Evolutionary conservation across 2,888 invertebrate species (phyloP).

Genomic region (Deilephila elpenor): DNA sequence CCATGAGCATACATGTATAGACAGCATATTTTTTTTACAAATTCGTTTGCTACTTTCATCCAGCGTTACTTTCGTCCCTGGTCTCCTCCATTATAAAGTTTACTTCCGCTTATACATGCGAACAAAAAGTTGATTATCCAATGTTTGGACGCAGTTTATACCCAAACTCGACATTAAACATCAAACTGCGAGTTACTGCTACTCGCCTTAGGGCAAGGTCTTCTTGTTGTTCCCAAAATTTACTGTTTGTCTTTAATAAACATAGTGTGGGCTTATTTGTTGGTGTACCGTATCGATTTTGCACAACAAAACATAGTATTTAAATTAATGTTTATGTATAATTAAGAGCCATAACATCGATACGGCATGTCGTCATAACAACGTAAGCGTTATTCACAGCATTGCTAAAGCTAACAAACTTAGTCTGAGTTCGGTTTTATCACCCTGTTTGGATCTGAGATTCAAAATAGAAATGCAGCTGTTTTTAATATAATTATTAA

Average conservation of each 20-base stretch:
- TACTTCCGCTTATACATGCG: not conserved
- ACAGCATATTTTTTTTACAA: too few species aligned
- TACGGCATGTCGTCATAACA: not conserved
- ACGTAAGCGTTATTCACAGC: not conserved
- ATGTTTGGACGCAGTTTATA: conserved; percentile 29
- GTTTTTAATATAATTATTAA: too few species aligned
- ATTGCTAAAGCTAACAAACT: not conserved
- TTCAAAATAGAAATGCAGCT: not conserved
- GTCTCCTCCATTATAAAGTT: not conserved
- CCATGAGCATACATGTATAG: too few species aligned
- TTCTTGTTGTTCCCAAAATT: conserved; percentile 62
- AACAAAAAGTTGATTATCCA: conserved; percentile 18
- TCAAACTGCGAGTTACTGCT: conserved; percentile 59
- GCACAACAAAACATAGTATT: conserved; percentile 41
- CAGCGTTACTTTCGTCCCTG: too few species aligned
- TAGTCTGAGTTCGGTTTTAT: not conserved
- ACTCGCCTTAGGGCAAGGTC: conserved; percentile 61
- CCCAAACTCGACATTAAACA: conserved; percentile 59
- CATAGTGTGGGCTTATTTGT: conserved; percentile 59
- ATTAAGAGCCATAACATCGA: conserved; percentile 23
- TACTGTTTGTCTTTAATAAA: conserved; percentile 68
- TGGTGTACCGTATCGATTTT: conserved; percentile 57
- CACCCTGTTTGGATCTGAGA: not conserved
- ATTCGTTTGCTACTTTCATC: too few species aligned
- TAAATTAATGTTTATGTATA: conserved; percentile 46